Evolutionary conservation across 1,140 invertebrate species (phyloP), one percentile per base, ranked within the genome.

Genomic region (Hylyphantes graminicola): DNA sequence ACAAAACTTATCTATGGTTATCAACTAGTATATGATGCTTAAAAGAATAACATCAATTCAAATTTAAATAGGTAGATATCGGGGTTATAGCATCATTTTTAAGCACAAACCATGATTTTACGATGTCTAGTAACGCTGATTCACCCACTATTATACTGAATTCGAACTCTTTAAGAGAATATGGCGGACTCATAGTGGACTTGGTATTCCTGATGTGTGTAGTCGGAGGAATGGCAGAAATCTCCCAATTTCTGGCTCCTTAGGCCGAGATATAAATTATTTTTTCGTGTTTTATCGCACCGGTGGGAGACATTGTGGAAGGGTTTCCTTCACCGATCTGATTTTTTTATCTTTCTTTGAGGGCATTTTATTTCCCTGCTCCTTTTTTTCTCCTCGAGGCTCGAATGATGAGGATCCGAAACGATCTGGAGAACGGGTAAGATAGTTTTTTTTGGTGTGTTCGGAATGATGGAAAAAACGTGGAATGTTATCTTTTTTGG

Each of bases 161-260:
- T 35, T 35, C 35, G 1, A 35, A 35, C 35, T 35, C 35, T 35
- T 35, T 2, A 35, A 35, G 2, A 35, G 35, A 35, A 35, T 35
- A 35, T 5, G 5, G 35, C 5, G 35, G 35, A 35, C 35, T 35
- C 5, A 35, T 5, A 35, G 35, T 35, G 35, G 35, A 35, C 35
- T 35, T 35, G 35, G 35, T 35, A 35, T 35, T 35, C 5, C 35
- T 35, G 35, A 35, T 35, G 35, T 80, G 72, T 80, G 15, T n/a
- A 51, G 59, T 76, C 21, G 17, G 53, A 51, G 64, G 67, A 80
- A 80, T 80, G 78, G 67, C 54, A 51, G 78, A 70, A 80, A 61
- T 80, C 72, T 67, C 59, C 78, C 78, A 80, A 80, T 80, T 80
- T 70, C 78, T 68, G 78, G 10, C 78, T 80, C 35, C 78, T 80